phyloP scores from a whole-genome alignment of 2,113 vertebrate genomes.

The Urocynchramus pylzowi region DNA sequence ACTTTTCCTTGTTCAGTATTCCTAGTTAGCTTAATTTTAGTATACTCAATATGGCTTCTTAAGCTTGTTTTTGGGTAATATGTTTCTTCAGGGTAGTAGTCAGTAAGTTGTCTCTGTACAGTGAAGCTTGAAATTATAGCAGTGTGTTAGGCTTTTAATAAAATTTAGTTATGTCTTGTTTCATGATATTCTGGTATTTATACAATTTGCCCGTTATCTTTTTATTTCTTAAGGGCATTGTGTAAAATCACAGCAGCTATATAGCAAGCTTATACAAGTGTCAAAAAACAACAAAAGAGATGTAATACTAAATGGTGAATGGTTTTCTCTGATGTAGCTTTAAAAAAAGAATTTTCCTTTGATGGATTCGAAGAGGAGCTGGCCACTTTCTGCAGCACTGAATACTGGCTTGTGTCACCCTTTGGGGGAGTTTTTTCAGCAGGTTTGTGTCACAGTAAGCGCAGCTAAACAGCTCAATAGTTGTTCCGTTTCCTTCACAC shows the following conservation, averaged over 20 bases:
- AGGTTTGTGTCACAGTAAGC: constrained; percentile 33
- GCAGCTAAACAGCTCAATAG: constrained; percentile 43
- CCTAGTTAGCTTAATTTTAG: neutral
- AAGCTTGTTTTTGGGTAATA: neutral
- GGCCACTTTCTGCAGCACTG: neutral
- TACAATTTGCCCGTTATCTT: constrained; percentile 20
- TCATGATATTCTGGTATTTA: constrained; percentile 3
- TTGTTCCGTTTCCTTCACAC: constrained; percentile 55
- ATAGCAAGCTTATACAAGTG: constrained; percentile 16
- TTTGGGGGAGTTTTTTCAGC: constrained; percentile 21
- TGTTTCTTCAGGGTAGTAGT: neutral
- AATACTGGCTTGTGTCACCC: constrained; percentile 32
- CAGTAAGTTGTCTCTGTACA: neutral
- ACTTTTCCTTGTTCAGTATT: neutral
- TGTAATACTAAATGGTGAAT: constrained; percentile 30
- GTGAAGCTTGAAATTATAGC: neutral
- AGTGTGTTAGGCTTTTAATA: constrained; percentile 4
- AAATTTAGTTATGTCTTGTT: constrained; percentile 10
- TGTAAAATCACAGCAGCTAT: constrained; percentile 42
- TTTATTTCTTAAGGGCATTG: constrained; percentile 49
- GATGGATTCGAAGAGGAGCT: constrained; percentile 18
- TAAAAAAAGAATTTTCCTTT: constrained; percentile 37
- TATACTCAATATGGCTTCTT: neutral
- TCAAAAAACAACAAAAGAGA: constrained; percentile 42
- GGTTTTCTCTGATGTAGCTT: constrained; percentile 18